phyloP scores from a whole-genome alignment of 2,113 vertebrate genomes.

The Pygoscelis antarcticus region DNA sequence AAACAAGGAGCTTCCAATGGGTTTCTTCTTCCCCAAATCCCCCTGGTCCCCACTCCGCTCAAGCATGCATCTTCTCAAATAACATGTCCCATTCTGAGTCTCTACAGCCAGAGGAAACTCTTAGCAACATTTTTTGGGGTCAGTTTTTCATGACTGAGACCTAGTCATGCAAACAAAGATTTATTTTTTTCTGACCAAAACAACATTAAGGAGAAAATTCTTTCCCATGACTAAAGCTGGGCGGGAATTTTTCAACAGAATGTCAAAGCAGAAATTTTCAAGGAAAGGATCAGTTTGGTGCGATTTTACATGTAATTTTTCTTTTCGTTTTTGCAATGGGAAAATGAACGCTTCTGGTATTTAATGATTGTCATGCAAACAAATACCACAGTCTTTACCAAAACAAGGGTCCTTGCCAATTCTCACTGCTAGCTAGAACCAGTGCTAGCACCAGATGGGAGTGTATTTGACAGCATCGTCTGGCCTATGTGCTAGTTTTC shows the following conservation, averaged over 20 bases:
- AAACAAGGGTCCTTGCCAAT: not conserved
- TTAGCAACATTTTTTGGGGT: constrained; percentile 17
- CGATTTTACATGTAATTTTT: not conserved
- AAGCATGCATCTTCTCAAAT: not conserved
- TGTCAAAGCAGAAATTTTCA: not conserved
- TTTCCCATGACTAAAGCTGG: constrained; percentile 43
- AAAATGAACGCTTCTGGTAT: not conserved
- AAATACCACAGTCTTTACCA: not conserved
- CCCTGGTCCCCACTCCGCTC: not conserved
- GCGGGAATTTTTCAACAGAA: constrained; percentile 4
- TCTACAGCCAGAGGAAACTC: not conserved
- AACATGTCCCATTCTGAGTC: not conserved
- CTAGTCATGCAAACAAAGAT: constrained; percentile 63
- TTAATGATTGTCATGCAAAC: not conserved
- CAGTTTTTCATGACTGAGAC: constrained; percentile 61
- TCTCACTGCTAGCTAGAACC: not conserved
- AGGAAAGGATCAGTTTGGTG: not conserved
- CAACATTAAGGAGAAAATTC: constrained; percentile 48
- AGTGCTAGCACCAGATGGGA: not conserved
- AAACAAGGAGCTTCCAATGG: not conserved
- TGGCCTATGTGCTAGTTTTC: not conserved
- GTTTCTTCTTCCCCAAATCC: not conserved
- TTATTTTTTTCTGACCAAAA: constrained; percentile 56
- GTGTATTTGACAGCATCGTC: not conserved
- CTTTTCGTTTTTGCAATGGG: not conserved